Base-by-base conservation (phyloP, 2,888 invertebrate genomes). In the Sinodicranocentrus sp. region DNA sequence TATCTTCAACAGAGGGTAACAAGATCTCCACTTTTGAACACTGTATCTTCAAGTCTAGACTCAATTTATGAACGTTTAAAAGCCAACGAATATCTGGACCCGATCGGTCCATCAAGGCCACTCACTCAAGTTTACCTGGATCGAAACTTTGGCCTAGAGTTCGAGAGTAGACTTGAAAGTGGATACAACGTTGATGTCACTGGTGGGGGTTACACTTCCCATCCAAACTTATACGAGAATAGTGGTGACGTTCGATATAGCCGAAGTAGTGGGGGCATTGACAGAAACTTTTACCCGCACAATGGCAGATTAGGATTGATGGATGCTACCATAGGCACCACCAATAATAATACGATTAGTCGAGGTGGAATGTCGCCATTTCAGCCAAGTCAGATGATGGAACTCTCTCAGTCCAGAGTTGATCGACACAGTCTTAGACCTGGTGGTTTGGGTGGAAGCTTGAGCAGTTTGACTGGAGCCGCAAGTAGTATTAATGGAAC, bases 31-130 rank as follows among this genome's bases (percentile, higher is more conserved):
- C 19, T 84, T 6, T 48, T 84, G 10, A 76, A 79, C 17, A 77
- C 80, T 1, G 85, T 86, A 39, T 84, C 87, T 8, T 76, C 86
- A 5, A 87, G 87, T 72, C 65, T 88, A 28, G 88, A 88, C 77
- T 88, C 88, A 8, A 87, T 88, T 63, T 88, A 88, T 71, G 88
- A 88, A 54, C 80, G 88, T 13, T 71, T 88, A 25, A 88, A 85
- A 76, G 82, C 79, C 0, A 84, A 73, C 33, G 83, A 85, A 15
- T 83, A 83, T 59, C 44, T 83, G 21, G 79, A 78, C 52, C 79
- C 85, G 17, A 78, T 82, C 10, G 82, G 78, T 25, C 82, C 82
- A n/a, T 73, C 85, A 2, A 59, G 85, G 48, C 85, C 85, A 2
- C 54, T 85, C 52, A 82, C 85, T 61, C 85, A 85, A 75, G 82